Conservation (phyloP, 1,140 invertebrate species). For the Saxidomus purpurata region DNA sequence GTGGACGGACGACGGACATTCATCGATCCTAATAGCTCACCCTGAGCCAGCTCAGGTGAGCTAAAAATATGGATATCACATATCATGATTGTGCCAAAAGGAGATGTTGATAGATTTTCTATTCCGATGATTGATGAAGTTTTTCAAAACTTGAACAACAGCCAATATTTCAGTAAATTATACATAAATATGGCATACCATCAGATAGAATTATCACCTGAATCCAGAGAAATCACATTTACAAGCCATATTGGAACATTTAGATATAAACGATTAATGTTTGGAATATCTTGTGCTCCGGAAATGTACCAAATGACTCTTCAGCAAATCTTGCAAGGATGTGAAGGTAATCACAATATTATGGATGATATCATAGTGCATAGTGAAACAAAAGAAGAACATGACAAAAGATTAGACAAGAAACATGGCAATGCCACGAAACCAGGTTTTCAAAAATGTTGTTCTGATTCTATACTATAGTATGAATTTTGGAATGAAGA, state of each 20-base stretch:
- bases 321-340: neutral
- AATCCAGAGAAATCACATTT: constrained; percentile 69
- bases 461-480: too few relatives aligned
- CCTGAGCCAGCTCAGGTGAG: too few relatives aligned
- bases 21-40: too few relatives aligned
- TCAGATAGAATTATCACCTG: constrained; percentile 64
- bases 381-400: neutral
- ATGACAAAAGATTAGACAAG: constrained; percentile 9
- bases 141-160: constrained; percentile 68
- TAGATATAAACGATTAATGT: constrained; percentile 32
- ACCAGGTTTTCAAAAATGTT: too few relatives aligned
- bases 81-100: constrained; percentile 64
- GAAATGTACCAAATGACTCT: constrained; percentile 16
- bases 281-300: constrained; percentile 51
- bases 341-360: constrained; percentile 23
- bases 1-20: too few relatives aligned
- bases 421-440: too few relatives aligned
- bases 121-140: constrained; percentile 78
- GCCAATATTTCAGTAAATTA: constrained; percentile 63
- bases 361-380: constrained; percentile 34
- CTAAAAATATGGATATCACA: constrained; percentile 75
- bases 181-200: constrained; percentile 70
- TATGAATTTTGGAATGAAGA: too few relatives aligned
- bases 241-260: neutral
- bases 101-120: constrained; percentile 63